A percentile compares a stretch with the other conserved stretches of the same genome.
phyloP scores from a whole-genome alignment of 2,888 invertebrate species.

The Harpalus rufipes region DNA sequence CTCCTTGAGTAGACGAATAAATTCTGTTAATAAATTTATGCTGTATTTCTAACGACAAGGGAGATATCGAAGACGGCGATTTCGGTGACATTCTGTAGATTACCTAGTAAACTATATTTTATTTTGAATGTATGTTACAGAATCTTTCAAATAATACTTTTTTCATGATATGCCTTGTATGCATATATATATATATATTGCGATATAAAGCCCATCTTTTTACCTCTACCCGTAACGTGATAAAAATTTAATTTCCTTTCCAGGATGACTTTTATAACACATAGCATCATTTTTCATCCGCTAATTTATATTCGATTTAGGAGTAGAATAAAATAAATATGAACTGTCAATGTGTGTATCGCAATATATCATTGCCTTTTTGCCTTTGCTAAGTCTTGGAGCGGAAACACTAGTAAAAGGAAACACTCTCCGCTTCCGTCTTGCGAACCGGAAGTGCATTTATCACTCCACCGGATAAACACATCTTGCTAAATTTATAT shows the following conservation, averaged over 20 bases:
- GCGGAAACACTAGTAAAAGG: slow-evolving; percentile 7
- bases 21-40: too few relatives aligned
- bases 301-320: slow-evolving; percentile 5
- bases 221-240: neutral
- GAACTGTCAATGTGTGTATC: neutral
- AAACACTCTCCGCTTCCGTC: slow-evolving; percentile 19
- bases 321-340: slow-evolving; percentile 1
- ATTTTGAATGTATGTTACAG: too few relatives aligned
- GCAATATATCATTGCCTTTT: neutral
- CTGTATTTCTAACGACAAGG: too few relatives aligned
- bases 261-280: slow-evolving; percentile 26
- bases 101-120: too few relatives aligned
- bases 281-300: neutral
- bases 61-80: too few relatives aligned
- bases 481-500: neutral
- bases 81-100: too few relatives aligned
- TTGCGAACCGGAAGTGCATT: slow-evolving; percentile 21
- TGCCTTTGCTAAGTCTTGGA: neutral
- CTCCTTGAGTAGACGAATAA: too few relatives aligned
- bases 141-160: too few relatives aligned
- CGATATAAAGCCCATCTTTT: neutral
- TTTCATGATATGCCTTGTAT: neutral
- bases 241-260: slow-evolving; percentile 26
- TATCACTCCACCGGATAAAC: neutral
- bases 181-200: neutral